Percentiles rank a stretch among this genome's conserved stretches.
These are phyloP conservation scores for Ormyrus thymus DNA, from an alignment of 2,888 invertebrate species.

Conservation along the genomic window DNA sequence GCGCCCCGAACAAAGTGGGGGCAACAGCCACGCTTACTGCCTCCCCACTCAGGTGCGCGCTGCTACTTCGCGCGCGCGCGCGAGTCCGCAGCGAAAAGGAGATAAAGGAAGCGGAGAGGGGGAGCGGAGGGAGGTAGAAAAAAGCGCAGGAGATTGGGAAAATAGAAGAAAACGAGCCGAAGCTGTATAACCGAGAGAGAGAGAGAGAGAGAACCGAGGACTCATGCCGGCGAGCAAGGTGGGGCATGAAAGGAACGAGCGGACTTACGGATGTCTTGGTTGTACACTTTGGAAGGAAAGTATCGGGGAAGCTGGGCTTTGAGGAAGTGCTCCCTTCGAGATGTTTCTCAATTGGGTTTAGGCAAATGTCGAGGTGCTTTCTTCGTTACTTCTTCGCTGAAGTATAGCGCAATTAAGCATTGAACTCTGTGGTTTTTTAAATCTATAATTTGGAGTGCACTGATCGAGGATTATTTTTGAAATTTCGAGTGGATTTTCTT, in stretches of 20 bases:
- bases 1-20: conserved; percentile 52
- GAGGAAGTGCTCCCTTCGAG: not conserved
- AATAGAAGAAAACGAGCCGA: conserved; percentile 44
- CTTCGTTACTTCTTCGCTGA: no score
- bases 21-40: conserved; percentile 59
- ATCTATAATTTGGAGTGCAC: no score
- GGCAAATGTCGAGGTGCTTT: no score
- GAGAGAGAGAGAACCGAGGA: conserved; percentile 36
- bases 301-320: not conserved
- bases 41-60: conserved; percentile 28
- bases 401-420: no score
- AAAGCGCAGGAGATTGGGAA: conserved; percentile 33
- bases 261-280: conserved; percentile 32
- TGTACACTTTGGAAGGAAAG: conserved; percentile 36
- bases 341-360: no score
- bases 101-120: conserved; percentile 28
- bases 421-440: no score
- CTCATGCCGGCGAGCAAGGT: conserved; percentile 17
- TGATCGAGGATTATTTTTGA: no score
- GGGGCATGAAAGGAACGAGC: conserved; percentile 36
- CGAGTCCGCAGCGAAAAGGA: conserved; percentile 5
- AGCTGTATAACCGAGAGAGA: not conserved
- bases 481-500: no score
- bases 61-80: not conserved
- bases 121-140: conserved; percentile 17